Base-by-base conservation (phyloP, 2,797 vertebrate species). In the Alfaro cultratus region DNA sequence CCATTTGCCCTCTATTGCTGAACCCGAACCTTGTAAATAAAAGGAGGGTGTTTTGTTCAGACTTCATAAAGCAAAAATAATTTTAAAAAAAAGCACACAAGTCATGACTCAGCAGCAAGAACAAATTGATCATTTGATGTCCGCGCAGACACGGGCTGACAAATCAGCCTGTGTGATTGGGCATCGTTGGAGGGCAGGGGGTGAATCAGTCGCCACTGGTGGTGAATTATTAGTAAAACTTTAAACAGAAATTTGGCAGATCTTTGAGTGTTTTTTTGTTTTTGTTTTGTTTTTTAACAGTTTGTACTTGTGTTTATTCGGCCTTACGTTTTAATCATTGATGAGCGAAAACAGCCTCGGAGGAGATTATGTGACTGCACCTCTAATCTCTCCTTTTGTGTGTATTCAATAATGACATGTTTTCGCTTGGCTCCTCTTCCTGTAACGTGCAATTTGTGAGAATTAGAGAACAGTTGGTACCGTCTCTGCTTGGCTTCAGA, bases 201-300 rank as follows among this genome's bases (percentile, higher is more conserved):
- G 74, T 74, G 43, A 84, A 79, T 60, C 79, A 74, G 88, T 78
- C 85, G 88, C 83, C 92, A 82, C 71, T 76, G 71, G 39, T 78
- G 80, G 92, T 94, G 80, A 93, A 93, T 94, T 90, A 94, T 94
- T 94, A 88, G 62, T 87, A 86, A 88, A 53, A 82, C 89, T 85
- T 81, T 80, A 62, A 62, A 76, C 74, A 71, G 83, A 82, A 78
- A 90, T 90, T 88, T 87, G 18, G 39, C 49, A 43, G 5, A 34
- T 75, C 7, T 78, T 72, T 80, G 68, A 77, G 8, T 12, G 8
- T 26, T 74, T 73, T 75, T 81, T 67, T 55, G 3, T 53, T 77
- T 23, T 51, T 51, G n/a, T 79, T 70, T 75, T 49, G 18, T 53
- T 78, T 70, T 75, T 82, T 53, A 0, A 77, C 67, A 34, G 16